These are phyloP conservation scores for Ctenodactylus gundi DNA, from an alignment of 2,113 vertebrate species.

Conservation along the genomic window DNA sequence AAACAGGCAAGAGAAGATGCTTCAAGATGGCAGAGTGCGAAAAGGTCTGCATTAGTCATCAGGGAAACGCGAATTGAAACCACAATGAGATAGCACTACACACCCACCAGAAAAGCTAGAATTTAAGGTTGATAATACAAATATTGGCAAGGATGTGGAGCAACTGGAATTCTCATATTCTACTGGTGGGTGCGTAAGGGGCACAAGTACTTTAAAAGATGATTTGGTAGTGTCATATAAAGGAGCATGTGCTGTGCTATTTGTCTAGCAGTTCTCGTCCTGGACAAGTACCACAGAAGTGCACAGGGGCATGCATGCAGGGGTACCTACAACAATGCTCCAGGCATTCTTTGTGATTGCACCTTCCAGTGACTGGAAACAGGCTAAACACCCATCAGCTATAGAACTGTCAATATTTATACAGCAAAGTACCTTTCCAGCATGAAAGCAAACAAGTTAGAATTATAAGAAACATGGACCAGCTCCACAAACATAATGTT, in stretches of 20 bases:
- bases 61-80: slow-evolving; percentile 59
- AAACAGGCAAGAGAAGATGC: slow-evolving; percentile 9
- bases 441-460: background rate
- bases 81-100: slow-evolving; percentile 1
- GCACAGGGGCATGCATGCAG: background rate
- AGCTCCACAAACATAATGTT: background rate
- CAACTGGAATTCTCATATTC: slow-evolving; percentile 45
- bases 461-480: background rate
- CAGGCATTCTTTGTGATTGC: background rate
- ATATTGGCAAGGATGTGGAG: slow-evolving; percentile 59
- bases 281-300: background rate
- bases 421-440: background rate
- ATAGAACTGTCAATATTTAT: background rate
- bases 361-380: background rate
- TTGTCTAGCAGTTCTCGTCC: background rate
- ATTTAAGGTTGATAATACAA: slow-evolving; percentile 57
- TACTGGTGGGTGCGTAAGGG: slow-evolving; percentile 15
- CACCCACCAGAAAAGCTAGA: slow-evolving; percentile 26
- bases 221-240: background rate
- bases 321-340: background rate
- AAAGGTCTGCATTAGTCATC: slow-evolving; percentile 47
- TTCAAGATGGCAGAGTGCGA: slow-evolving; percentile 35
- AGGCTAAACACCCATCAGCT: background rate
- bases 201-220: slow-evolving; percentile 35
- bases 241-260: background rate